Percentiles rank a stretch among this genome's conserved stretches.
Evolutionary conservation across 2,113 vertebrate species (phyloP).

Genomic region (Serinus canaria): DNA sequence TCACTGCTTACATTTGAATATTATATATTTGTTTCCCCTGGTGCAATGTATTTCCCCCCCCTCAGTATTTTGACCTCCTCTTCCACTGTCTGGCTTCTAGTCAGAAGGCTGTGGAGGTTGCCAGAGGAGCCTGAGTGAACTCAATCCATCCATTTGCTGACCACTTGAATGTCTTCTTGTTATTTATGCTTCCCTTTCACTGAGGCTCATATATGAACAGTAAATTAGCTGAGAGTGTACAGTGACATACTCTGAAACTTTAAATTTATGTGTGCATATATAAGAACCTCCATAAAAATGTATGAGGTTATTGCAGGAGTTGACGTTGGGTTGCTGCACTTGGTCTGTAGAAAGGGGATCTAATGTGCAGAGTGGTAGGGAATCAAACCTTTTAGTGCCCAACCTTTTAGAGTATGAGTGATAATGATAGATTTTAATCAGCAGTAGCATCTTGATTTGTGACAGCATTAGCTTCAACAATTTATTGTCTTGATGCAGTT

Average conservation of each 20-base stretch:
- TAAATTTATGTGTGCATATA: background rate
- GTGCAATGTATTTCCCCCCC: background rate
- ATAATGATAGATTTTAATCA: constrained; percentile 3
- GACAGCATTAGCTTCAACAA: background rate
- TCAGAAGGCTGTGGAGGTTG: background rate
- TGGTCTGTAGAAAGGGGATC: background rate
- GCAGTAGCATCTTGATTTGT: background rate
- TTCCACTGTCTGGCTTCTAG: background rate
- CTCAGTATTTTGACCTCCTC: background rate
- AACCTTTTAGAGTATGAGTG: background rate
- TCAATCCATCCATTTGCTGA: constrained; percentile 13
- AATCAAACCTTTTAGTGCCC: background rate
- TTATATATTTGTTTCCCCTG: background rate
- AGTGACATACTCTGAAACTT: background rate
- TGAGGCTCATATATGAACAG: background rate
- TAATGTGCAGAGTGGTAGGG: background rate
- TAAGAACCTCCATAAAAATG: background rate
- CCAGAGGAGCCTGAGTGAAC: background rate
- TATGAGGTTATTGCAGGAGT: background rate
- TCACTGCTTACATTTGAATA: background rate
- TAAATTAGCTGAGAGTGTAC: constrained; percentile 20
- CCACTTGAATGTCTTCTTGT: background rate
- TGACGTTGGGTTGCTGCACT: background rate
- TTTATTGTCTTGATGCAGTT: background rate
- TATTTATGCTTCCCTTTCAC: background rate